phyloP scores from a whole-genome alignment of 2,797 vertebrate species.

The Sebastes oblongus region DNA sequence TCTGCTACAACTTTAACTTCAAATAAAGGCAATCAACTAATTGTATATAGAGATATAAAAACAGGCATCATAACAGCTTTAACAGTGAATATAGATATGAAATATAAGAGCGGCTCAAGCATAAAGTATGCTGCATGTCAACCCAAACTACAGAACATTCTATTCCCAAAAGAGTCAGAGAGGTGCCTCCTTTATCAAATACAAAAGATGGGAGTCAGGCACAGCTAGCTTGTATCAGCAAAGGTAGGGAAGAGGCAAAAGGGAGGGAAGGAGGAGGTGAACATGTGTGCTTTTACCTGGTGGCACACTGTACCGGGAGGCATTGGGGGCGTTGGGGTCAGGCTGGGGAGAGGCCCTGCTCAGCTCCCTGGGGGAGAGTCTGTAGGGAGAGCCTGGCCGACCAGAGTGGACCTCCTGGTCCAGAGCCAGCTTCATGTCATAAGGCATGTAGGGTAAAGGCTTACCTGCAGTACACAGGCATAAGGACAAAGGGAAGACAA shows the following conservation, averaged over 20 bases:
- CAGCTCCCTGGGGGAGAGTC: constrained; percentile 88
- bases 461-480: constrained; percentile 85
- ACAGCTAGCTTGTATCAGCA: constrained; percentile 1
- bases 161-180: neutral
- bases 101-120: neutral
- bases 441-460: constrained; percentile 88
- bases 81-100: neutral
- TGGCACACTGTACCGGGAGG: constrained; percentile 87
- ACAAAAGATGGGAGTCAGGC: constrained; percentile 6
- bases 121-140: neutral
- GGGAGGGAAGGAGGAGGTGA: constrained; percentile 28
- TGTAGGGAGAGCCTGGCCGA: constrained; percentile 89
- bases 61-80: neutral
- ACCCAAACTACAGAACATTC: neutral
- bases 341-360: constrained; percentile 88
- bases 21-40: neutral
- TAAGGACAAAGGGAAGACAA: constrained; percentile 65
- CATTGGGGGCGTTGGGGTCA: constrained; percentile 81
- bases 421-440: constrained; percentile 88
- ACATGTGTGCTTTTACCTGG: constrained; percentile 86
- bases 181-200: constrained; percentile 11
- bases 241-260: constrained; percentile 28
- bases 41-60: neutral
- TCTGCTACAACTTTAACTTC: neutral
- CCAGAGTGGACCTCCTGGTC: constrained; percentile 88